Percentiles rank a stretch among this genome's conserved stretches.
Conservation (phyloP, 37 sponge, comb jelly and placozoan species). For the Aphrocallistes beatrix region DNA sequence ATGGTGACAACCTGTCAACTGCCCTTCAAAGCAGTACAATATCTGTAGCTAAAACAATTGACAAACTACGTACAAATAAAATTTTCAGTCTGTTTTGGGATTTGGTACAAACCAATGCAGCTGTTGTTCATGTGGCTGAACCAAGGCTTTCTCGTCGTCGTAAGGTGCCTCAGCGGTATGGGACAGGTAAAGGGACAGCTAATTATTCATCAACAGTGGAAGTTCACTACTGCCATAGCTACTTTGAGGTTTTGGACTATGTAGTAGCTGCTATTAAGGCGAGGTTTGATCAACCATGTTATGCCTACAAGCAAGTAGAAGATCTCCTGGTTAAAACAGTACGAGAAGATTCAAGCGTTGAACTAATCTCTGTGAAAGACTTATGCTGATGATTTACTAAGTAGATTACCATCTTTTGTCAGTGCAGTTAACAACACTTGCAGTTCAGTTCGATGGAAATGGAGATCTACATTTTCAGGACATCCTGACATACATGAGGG, state of each 20-base stretch:
- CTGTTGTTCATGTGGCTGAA: background rate
- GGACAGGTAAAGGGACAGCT: background rate
- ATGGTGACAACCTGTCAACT: conserved; percentile 5
- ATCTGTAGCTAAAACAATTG: background rate
- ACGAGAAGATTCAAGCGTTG: background rate
- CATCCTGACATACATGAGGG: background rate
- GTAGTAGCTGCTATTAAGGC: background rate
- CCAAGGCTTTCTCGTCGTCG: background rate
- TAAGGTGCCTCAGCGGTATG: conserved; percentile 14
- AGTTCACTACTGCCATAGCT: background rate
- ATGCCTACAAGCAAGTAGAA: background rate
- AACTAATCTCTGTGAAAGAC: background rate
- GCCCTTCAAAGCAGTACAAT: background rate
- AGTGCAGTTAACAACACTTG: background rate
- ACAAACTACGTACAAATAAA: background rate
- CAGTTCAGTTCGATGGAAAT: background rate
- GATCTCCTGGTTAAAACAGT: conserved; percentile 14
- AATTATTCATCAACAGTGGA: background rate
- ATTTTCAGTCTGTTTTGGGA: conserved; percentile 15
- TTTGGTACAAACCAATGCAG: background rate
- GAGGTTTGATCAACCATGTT: conserved; percentile 22
- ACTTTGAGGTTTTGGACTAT: background rate
- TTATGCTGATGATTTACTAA: background rate
- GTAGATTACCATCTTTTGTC: background rate
- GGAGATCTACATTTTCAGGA: background rate